phyloP scores from a whole-genome alignment of 2,888 invertebrate species.

The Aporophyla lueneburgensis region DNA sequence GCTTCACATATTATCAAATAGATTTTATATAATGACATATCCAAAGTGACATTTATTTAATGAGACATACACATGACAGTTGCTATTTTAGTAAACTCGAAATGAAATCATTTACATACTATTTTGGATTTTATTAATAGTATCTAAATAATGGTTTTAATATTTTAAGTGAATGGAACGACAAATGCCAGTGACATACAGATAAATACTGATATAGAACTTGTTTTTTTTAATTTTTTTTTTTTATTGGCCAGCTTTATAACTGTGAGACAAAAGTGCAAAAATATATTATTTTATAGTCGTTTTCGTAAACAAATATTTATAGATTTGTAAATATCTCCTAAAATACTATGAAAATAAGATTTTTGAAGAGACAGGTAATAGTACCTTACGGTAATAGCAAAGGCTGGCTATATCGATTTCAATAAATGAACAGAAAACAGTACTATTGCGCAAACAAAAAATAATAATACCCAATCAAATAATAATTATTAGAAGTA shows the following conservation, averaged over 20 bases:
- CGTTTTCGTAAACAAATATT: not conserved
- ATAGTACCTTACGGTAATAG: not conserved
- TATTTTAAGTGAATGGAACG: too few species aligned
- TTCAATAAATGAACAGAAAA: not conserved
- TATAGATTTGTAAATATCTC: not conserved
- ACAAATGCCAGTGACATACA: not conserved
- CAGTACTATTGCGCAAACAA: slow-evolving; percentile 28
- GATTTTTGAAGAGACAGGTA: not conserved
- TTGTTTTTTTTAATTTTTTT: not conserved
- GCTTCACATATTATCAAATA: too few species aligned
- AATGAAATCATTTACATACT: not conserved
- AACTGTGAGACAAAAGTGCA: too few species aligned
- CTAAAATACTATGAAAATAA: not conserved
- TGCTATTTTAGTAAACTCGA: slow-evolving; percentile 33
- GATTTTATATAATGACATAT: slow-evolving; percentile 6
- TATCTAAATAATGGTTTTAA: not conserved
- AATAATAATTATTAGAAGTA: slow-evolving; percentile 62
- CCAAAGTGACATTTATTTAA: slow-evolving; percentile 36
- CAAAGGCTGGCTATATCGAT: too few species aligned
- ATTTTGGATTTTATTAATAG: not conserved
- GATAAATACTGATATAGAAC: not conserved
- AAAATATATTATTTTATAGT: not conserved
- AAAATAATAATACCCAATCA: slow-evolving; percentile 52
- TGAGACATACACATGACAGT: slow-evolving; percentile 44
- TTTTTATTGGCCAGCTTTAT: too few species aligned